A percentile compares a stretch with the other conserved stretches of the same genome.
phyloP scores from a whole-genome alignment of 1,140 invertebrate species.

The Drosophila lowei region DNA sequence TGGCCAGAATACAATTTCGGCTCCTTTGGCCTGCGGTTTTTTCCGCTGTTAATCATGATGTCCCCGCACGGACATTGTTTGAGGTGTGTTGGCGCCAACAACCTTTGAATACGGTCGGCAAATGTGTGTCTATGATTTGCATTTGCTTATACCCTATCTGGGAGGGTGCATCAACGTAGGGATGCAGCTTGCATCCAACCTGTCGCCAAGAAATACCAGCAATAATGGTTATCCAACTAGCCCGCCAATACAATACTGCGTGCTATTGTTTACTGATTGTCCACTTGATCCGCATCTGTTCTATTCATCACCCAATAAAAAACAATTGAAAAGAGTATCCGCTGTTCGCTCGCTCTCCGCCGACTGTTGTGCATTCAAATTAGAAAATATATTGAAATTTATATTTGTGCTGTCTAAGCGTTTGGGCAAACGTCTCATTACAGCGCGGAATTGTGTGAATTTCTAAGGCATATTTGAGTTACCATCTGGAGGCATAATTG shows the following conservation, averaged over 20 bases:
- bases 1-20: slow-evolving; percentile 1
- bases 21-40: slow-evolving; percentile 33
- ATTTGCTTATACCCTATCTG: slow-evolving; percentile 1
- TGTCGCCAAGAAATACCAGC: too few species aligned
- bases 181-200: too few species aligned
- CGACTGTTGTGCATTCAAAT: slow-evolving; percentile 30
- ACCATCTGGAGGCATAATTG: slow-evolving; percentile 44
- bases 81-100: slow-evolving; percentile 42
- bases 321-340: slow-evolving; percentile 38
- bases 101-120: slow-evolving; percentile 38
- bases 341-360: slow-evolving; percentile 12
- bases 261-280: too few species aligned
- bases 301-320: slow-evolving; percentile 13
- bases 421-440: slow-evolving; percentile 46
- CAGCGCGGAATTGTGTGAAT: slow-evolving; percentile 44
- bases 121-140: slow-evolving; percentile 36
- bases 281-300: too few species aligned
- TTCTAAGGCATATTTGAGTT: slow-evolving; percentile 38
- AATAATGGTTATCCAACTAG: too few species aligned
- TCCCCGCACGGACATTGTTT: slow-evolving; percentile 46
- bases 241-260: too few species aligned
- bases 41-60: slow-evolving; percentile 47
- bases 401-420: slow-evolving; percentile 43
- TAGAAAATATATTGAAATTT: slow-evolving; percentile 37
- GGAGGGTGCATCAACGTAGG: background rate